phyloP scores from a whole-genome alignment of 2,797 vertebrate species.

The Pseudomugil tenellus region DNA sequence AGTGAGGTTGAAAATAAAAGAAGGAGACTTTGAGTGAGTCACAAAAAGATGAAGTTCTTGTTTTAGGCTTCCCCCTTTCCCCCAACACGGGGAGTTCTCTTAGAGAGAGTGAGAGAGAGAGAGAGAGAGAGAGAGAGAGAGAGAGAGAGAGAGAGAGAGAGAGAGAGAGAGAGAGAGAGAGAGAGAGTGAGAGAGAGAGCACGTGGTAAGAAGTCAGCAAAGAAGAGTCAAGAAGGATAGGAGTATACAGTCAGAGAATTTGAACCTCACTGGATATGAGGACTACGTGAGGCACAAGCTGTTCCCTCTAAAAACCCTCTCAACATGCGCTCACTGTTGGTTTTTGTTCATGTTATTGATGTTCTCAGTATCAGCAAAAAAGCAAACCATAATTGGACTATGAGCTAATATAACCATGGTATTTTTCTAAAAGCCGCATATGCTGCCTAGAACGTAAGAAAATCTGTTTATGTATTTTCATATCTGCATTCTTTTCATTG shows the following conservation, averaged over 20 bases:
- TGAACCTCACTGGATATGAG: conserved; percentile 37
- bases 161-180: too few species aligned
- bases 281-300: conserved; percentile 24
- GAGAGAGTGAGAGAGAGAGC: conserved; percentile 38
- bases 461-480: conserved; percentile 54
- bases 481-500: conserved; percentile 69
- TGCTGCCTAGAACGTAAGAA: conserved; percentile 39
- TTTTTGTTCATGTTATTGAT: conserved; percentile 31
- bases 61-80: conserved; percentile 61
- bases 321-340: background rate
- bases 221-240: conserved; percentile 32
- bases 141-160: too few species aligned
- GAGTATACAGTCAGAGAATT: conserved; percentile 33
- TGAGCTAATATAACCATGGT: conserved; percentile 14
- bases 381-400: background rate
- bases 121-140: too few species aligned
- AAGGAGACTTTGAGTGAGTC: conserved; percentile 49
- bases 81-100: conserved; percentile 66
- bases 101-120: too few species aligned
- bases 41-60: conserved; percentile 40
- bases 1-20: conserved; percentile 23
- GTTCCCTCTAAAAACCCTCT: conserved; percentile 20
- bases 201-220: conserved; percentile 57
- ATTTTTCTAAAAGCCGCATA: conserved; percentile 19
- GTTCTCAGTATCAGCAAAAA: conserved; percentile 21